phyloP scores from a whole-genome alignment of 1,140 invertebrate species.

The Oryctes rhinoceros region DNA sequence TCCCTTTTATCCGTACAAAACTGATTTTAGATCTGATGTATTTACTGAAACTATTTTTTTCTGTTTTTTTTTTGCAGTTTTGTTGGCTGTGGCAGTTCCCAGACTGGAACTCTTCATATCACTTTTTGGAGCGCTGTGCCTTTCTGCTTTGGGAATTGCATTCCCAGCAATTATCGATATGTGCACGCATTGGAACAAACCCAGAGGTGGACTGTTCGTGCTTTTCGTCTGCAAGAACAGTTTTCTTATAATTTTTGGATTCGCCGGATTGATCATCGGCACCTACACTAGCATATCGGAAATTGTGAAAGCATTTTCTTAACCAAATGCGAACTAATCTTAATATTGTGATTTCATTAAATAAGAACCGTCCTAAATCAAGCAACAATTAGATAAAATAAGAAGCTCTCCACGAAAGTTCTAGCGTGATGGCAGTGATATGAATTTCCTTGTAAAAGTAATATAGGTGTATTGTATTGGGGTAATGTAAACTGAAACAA shows the following conservation, averaged over 20 bases:
- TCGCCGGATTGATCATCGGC: conserved; percentile 73
- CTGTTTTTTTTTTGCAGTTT: conserved; percentile 65
- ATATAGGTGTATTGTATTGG: neutral
- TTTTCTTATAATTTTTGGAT: conserved; percentile 73
- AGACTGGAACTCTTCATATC: conserved; percentile 90
- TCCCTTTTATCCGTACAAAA: neutral
- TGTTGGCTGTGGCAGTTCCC: conserved; percentile 79
- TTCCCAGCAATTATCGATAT: conserved; percentile 86
- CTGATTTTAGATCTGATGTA: neutral
- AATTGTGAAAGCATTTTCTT: conserved; percentile 59
- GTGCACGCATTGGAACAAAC: conserved; percentile 71
- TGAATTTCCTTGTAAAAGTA: neutral
- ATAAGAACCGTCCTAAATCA: conserved; percentile 29
- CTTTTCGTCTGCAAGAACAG: conserved; percentile 72
- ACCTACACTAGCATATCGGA: conserved; percentile 74
- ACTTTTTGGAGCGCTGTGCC: conserved; percentile 85
- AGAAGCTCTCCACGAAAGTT: neutral
- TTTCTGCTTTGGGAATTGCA: conserved; percentile 85
- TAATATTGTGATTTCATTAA: conserved; percentile 31
- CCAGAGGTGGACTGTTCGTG: conserved; percentile 59
- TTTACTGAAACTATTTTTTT: too few species aligned
- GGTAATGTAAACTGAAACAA: neutral
- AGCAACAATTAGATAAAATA: neutral
- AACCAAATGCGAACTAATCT: conserved; percentile 8
- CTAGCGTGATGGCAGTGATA: neutral